These are phyloP conservation scores for Xestia rhomboidea DNA, from an alignment of 2,888 invertebrate species.

Conservation along the genomic window DNA sequence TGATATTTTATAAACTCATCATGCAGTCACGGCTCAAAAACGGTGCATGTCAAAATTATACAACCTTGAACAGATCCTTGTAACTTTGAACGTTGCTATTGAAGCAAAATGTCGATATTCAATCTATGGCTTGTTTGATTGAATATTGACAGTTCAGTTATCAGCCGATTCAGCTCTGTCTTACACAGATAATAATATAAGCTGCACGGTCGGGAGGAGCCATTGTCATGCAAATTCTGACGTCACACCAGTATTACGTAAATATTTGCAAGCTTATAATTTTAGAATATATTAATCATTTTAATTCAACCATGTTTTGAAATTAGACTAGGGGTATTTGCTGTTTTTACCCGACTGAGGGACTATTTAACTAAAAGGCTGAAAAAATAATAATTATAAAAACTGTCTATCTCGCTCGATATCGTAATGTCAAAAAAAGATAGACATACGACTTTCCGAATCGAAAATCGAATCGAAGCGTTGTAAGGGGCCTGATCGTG, in stretches of 20 bases:
- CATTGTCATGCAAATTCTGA: conserved; percentile 29
- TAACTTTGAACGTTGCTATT: neutral
- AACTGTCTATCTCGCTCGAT: no score
- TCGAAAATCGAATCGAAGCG: no score
- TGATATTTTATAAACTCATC: neutral
- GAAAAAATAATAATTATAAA: no score
- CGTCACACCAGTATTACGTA: neutral
- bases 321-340: neutral
- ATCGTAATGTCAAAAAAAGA: no score
- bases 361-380: no score
- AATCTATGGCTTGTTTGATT: conserved; percentile 16
- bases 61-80: neutral
- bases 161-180: conserved; percentile 3
- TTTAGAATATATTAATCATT: neutral
- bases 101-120: conserved; percentile 4
- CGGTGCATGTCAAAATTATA: neutral
- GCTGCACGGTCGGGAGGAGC: neutral
- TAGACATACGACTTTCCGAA: no score
- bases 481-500: no score
- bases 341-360: neutral
- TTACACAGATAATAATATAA: neutral
- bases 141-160: conserved; percentile 11
- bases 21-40: neutral
- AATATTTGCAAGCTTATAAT: neutral
- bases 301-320: neutral